Evolutionary conservation across 2,113 vertebrate genomes (phyloP).

Genomic region (Odocoileus hemionus): DNA sequence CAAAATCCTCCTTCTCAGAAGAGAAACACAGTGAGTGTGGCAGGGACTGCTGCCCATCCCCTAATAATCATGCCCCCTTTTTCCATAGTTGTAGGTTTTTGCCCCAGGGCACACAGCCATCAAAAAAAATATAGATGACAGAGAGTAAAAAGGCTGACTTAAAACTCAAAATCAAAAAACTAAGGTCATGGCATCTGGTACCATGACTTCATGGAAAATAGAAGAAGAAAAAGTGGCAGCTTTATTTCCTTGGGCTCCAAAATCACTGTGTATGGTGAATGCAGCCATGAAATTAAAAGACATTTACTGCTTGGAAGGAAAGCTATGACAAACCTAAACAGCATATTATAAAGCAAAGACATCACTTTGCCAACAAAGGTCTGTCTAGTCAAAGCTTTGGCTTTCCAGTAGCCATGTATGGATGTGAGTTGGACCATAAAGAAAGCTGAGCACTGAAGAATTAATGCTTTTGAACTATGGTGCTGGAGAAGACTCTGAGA

Average conservation of each 20-base stretch:
- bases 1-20: background rate
- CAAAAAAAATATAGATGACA: background rate
- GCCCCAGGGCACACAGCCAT: background rate
- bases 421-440: background rate
- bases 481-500: background rate
- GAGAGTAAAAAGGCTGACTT: background rate
- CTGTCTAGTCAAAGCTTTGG: background rate
- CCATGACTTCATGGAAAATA: background rate
- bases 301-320: background rate
- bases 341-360: background rate
- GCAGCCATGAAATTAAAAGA: background rate
- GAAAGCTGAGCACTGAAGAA: background rate
- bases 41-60: accelerated
- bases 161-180: background rate
- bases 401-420: background rate
- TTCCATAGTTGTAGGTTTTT: background rate
- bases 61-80: background rate
- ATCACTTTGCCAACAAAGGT: background rate
- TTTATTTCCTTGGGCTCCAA: background rate
- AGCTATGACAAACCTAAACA: background rate
- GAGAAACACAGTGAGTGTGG: background rate
- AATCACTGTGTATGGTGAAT: background rate
- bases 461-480: background rate
- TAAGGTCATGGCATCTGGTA: background rate
- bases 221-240: background rate